Evolutionary conservation across 2,888 invertebrate species (phyloP), one percentile per base, ranked within the genome.

Genomic region (Spodoptera exigua): DNA sequence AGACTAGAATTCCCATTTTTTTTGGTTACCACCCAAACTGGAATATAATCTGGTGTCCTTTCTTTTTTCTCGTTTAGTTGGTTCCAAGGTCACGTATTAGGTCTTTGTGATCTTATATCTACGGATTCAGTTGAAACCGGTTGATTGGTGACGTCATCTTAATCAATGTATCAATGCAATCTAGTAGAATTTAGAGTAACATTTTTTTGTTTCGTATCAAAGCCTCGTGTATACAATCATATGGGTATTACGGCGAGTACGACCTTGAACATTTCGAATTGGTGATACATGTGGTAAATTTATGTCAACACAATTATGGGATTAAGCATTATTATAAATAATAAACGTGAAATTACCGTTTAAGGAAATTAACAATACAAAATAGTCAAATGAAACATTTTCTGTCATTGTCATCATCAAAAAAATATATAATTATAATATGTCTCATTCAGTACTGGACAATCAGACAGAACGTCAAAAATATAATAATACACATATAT

Each of bases 141-240:
- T 78, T 58, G 14, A 48, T 3, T 4, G 11, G 13, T 78, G 68
- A 78, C 65, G 63, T 75, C 76, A 76, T 10, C 10, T n/a, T 9
- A 27, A 27, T 7, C 16, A 10, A 39, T 54, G 16, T 40, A 52
- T 60, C 47, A 40, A 48, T 48, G 18, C 44, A 61, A 51, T 68
- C 47, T 55, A 46, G 34, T 71, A 41, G 44, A 48, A 52, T 66
- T 70, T 51, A 46, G 47, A 35, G 27, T 44, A 45, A 47, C 35
- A 43, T 37, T 46, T 18, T 45, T 65, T 65, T 17, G 10, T 46
- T 17, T 49, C 18, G 17, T 3, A 49, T 34, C 58, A 39, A 14
- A 58, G 27, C 4, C 3, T 44, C 27, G 27, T 27, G 9, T 27
- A 5, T 5, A n/a, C n/a, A n/a, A n/a, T n/a, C n/a, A 9, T 27